Evolutionary conservation across 2,888 invertebrate species (phyloP), one percentile per base, ranked within the genome.

Genomic region (Acronicta psi): DNA sequence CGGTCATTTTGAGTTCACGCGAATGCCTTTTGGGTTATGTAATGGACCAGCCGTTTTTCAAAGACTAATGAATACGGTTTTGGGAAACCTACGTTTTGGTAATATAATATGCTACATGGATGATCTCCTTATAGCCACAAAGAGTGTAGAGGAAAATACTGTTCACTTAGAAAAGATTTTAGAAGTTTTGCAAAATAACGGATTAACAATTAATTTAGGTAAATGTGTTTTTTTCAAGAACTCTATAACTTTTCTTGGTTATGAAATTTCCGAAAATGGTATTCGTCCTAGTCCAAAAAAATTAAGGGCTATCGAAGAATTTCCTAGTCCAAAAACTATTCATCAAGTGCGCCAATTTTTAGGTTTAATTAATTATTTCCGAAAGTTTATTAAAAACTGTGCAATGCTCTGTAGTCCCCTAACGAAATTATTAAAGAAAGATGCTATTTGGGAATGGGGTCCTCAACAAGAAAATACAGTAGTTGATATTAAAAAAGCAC

Each of bases 331-430:
- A 1, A 72, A 61, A 42, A 62, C 25, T 7, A 40, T 49, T 11
- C 49, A 49, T 17, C 49, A 49, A 6, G 7, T 49, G 0, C 40
- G 73, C 8, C 77, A 77, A 25, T 80, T 77, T 66, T 17, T 75
- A 0, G 77, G 76, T 0, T 25, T 78, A 0, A 76, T 70, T 0
- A 79, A 59, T 25, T 85, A 77, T 57, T 83, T 82, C 55, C 60
- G 82, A 0, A 77, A 79, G 52, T 85, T 84, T 53, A 74, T 84
- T 3, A 63, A 57, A 50, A 64, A 75, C 16, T 85, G 78, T 52
- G 31, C 31, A 13, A 6, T 31, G 2, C 5, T 31, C 4, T 13
- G 31, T n/a, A 25, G 4, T 4, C 31, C 31, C 1, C 31, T 31
- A 13, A 31, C 31, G n/a, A 31, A 31, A n/a, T 4, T 31, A n/a